Evolutionary conservation across 2,113 vertebrate species (phyloP).

Genomic region (Rhinoderma darwinii): DNA sequence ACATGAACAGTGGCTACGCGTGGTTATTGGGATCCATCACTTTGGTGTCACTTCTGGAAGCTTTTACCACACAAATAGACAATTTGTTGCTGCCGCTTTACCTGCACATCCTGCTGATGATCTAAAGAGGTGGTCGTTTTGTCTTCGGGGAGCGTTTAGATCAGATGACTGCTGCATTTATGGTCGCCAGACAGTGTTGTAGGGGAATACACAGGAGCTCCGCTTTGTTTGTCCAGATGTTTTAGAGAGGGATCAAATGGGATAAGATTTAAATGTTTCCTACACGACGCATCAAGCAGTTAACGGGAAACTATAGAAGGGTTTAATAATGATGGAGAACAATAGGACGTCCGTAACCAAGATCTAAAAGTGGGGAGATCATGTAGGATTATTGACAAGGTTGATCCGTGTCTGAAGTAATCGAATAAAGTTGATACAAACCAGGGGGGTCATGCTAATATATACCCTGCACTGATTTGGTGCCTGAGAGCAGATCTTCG

Average conservation of each 20-base stretch:
- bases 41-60: slow-evolving; percentile 91
- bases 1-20: slow-evolving; percentile 88
- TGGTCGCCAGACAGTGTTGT: not conserved
- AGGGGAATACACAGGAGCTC: not conserved
- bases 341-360: not conserved
- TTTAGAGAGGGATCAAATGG: not conserved
- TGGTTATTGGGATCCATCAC: slow-evolving; percentile 91
- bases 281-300: not conserved
- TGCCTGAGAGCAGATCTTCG: not conserved
- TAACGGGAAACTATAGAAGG: not conserved
- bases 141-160: not conserved
- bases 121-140: slow-evolving; percentile 67
- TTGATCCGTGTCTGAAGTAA: no score
- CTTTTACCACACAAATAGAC: slow-evolving; percentile 95
- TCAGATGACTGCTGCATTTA: not conserved
- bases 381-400: no score
- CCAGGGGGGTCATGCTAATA: not conserved
- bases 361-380: not conserved
- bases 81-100: slow-evolving; percentile 95
- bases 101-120: slow-evolving; percentile 91
- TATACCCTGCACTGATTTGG: not conserved
- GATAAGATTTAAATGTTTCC: not conserved
- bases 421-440: slow-evolving; percentile 14
- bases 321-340: not conserved
- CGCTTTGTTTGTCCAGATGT: no score